phyloP scores from a whole-genome alignment of 2,797 vertebrate species.

The Epinephelus awoara region DNA sequence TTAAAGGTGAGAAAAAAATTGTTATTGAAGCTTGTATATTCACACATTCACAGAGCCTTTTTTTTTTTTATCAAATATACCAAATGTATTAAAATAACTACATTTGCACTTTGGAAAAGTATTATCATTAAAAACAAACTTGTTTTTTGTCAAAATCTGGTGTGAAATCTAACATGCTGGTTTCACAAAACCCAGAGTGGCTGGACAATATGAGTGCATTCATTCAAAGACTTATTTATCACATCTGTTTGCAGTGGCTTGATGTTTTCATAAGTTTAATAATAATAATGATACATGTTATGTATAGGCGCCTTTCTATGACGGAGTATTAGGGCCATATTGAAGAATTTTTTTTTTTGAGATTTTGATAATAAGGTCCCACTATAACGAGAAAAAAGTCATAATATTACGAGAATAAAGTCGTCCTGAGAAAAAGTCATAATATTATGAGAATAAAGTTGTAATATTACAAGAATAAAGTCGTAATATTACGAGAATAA shows the following conservation, averaged over 20 bases:
- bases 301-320: too few relatives aligned
- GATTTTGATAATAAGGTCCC: too few relatives aligned
- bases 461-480: too few relatives aligned
- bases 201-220: not conserved
- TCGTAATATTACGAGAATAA: too few relatives aligned
- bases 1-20: slow-evolving; percentile 34
- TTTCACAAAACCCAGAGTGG: not conserved
- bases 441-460: too few relatives aligned
- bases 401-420: too few relatives aligned
- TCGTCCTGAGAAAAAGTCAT: too few relatives aligned
- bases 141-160: not conserved
- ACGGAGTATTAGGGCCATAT: too few relatives aligned
- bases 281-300: too few relatives aligned
- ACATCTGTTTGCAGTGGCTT: not conserved
- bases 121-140: not conserved
- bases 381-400: too few relatives aligned
- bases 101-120: not conserved
- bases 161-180: not conserved
- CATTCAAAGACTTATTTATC: not conserved
- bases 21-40: not conserved
- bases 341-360: too few relatives aligned
- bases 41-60: not conserved
- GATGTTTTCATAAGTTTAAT: not conserved
- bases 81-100: not conserved
- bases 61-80: not conserved